A percentile compares a stretch with the other conserved stretches of the same genome.
Conservation (phyloP, 2,113 vertebrate species). For the Caranx melampygus region DNA sequence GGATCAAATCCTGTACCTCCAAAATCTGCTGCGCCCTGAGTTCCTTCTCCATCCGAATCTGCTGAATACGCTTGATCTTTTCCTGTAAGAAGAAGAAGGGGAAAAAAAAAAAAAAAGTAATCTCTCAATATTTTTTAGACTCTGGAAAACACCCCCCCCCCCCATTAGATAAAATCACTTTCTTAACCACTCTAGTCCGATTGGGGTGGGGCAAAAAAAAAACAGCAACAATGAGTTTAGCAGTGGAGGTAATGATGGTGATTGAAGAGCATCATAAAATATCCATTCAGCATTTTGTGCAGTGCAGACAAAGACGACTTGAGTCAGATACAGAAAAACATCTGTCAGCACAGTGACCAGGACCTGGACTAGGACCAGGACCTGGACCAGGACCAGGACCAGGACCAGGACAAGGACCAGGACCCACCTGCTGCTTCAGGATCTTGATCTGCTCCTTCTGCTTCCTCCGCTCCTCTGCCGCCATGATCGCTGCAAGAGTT, state of each 20-base stretch:
- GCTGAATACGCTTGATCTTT: conserved; percentile 99
- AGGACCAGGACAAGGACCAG: neutral
- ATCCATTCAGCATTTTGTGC: conserved; percentile 55
- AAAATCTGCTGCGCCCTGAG: conserved; percentile 97
- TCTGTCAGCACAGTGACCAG: conserved; percentile 42
- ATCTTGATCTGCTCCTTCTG: conserved; percentile 99
- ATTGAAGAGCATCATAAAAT: conserved; percentile 56
- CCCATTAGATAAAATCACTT: conserved; percentile 51
- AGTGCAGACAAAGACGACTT: conserved; percentile 21
- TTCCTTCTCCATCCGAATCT: conserved; percentile 99
- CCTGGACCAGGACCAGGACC: conserved; percentile 39
- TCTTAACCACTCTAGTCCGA: conserved; percentile 49
- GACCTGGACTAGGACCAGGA: too few species aligned
- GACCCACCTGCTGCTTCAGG: conserved; percentile 96
- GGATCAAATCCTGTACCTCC: conserved; percentile 89
- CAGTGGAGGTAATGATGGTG: conserved; percentile 40
- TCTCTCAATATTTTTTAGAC: conserved; percentile 68
- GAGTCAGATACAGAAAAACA: conserved; percentile 48
- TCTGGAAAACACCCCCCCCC: conserved; percentile 42
- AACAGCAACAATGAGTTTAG: conserved; percentile 41
- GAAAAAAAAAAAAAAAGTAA: conserved; percentile 38
- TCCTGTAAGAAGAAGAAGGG: conserved; percentile 84
- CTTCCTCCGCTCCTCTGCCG: conserved; percentile 96
- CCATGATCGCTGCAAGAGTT: conserved; percentile 93
- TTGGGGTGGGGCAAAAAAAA: neutral